A percentile compares a stretch with the other conserved stretches of the same genome.
Evolutionary conservation across 2,888 invertebrate genomes (phyloP).

Genomic region (Herminia tarsipennalis): DNA sequence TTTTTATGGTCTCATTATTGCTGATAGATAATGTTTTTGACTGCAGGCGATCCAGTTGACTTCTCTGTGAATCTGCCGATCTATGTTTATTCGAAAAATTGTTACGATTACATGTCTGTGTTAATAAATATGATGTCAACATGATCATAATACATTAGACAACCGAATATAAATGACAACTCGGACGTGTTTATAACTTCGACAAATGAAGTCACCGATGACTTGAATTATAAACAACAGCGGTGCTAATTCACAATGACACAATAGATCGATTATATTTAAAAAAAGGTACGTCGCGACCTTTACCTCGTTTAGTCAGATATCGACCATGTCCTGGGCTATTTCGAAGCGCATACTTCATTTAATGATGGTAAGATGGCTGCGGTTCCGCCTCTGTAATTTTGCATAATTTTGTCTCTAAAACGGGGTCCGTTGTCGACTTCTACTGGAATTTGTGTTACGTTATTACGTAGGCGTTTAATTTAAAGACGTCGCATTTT

Average conservation of each 20-base stretch:
- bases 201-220: conserved; percentile 14
- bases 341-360: conserved; percentile 17
- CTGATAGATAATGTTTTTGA: too few species aligned
- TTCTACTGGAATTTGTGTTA: too few species aligned
- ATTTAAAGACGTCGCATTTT: too few species aligned
- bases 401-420: too few species aligned
- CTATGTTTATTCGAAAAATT: too few species aligned
- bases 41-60: too few species aligned
- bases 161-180: conserved; percentile 3
- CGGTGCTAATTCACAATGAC: conserved; percentile 14
- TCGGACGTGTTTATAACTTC: conserved; percentile 4
- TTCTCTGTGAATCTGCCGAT: too few species aligned
- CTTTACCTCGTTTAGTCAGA: conserved; percentile 26
- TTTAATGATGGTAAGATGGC: not conserved
- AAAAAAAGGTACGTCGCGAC: conserved; percentile 14
- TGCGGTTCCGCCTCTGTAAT: too few species aligned
- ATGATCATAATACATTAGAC: not conserved
- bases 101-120: too few species aligned
- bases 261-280: conserved; percentile 20
- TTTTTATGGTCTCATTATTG: too few species aligned
- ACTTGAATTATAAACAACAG: conserved; percentile 7
- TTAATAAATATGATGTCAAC: conserved; percentile 6
- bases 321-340: conserved; percentile 18
- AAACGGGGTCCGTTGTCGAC: too few species aligned
- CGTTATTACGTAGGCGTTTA: too few species aligned